Base-by-base conservation (phyloP, 64 coral and sea anemone species). In the Montipora cactus region DNA sequence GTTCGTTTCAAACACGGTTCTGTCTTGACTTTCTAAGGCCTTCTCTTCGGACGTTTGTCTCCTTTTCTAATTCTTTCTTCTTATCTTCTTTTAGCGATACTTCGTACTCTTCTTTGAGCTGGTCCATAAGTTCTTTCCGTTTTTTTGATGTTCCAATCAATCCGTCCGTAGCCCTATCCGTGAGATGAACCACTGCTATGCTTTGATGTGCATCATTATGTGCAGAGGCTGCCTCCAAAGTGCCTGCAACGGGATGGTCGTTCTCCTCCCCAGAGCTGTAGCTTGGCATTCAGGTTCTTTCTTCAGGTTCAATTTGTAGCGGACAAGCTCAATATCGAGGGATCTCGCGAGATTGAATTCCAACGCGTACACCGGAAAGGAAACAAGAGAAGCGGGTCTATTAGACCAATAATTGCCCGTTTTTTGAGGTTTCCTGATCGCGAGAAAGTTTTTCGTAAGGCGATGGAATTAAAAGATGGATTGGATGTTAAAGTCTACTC, bases 111-210 rank as follows among this genome's bases (percentile, higher is more conserved):
- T 72, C 46, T 58, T 92, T 5, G 50, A 84, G 68, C 45, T 92
- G 79, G 49, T 92, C 72, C 47, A 21, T 75, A 20, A 92, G 58
- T 13, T 13, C 73, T 74, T 49, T 57, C 25, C 80, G 80, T 46
- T 92, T 67, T 37, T 67, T 47, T 74, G 90, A 55, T 74, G 80
- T 84, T 84, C 90, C 90, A 76, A 92, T 92, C 21, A 92, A 22
- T 71, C 67, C 67, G 20, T 71, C 67, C 67, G 20, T 71, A 71
- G 67, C 67, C 53, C 53, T 6, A 3, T 57, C 53, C 7, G 53
- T 57, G 53, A 57, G 53, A 57, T 57, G 3, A 57, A 57, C 67
- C 5, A 71, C 67, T 71, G 5, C 4, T 5, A 71, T 5, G 11
- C 67, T 71, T 19, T 22, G 14, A 22, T 71, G 67, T 22, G 20